Percentiles rank a stretch among this genome's conserved stretches.
phyloP scores from a whole-genome alignment of 2,797 vertebrate genomes.

The Enteromius anoplus region DNA sequence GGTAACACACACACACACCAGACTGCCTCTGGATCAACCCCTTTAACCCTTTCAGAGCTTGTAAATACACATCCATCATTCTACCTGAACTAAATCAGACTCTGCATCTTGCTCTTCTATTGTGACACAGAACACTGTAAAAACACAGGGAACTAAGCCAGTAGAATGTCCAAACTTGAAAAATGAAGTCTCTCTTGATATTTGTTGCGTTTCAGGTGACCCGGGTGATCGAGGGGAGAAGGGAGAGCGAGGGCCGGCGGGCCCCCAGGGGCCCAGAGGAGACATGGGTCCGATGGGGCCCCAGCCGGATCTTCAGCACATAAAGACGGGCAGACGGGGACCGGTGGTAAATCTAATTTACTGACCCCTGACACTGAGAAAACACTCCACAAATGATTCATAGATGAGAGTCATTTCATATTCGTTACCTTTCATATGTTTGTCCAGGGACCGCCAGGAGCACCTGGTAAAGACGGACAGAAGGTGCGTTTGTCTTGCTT shows the following conservation, averaged over 20 bases:
- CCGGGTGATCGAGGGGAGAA: constrained; percentile 74
- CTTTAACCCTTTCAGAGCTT: not conserved
- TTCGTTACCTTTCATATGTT: constrained; percentile 30
- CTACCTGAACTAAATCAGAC: not conserved
- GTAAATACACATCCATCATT: not conserved
- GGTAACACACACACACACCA: constrained; percentile 64
- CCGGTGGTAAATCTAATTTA: constrained; percentile 71
- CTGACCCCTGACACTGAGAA: not conserved
- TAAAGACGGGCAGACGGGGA: constrained; percentile 79
- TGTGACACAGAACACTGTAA: not conserved
- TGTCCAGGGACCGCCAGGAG: constrained; percentile 76
- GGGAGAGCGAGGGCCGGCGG: constrained; percentile 72
- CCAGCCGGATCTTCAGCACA: constrained; percentile 74
- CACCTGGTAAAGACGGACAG: constrained; percentile 75
- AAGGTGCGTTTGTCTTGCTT: constrained; percentile 67
- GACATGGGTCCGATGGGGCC: constrained; percentile 82
- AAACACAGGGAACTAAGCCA: not conserved
- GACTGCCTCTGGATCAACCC: not conserved
- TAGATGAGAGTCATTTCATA: too few species aligned
- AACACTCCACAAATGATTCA: not conserved
- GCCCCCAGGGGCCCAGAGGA: constrained; percentile 76
- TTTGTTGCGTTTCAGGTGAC: constrained; percentile 61
- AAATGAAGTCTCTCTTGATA: not conserved
- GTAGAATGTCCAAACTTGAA: too few species aligned
- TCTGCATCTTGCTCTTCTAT: not conserved